Conservation (phyloP, 2,113 vertebrate species). For the Sceloporus tristichus region DNA sequence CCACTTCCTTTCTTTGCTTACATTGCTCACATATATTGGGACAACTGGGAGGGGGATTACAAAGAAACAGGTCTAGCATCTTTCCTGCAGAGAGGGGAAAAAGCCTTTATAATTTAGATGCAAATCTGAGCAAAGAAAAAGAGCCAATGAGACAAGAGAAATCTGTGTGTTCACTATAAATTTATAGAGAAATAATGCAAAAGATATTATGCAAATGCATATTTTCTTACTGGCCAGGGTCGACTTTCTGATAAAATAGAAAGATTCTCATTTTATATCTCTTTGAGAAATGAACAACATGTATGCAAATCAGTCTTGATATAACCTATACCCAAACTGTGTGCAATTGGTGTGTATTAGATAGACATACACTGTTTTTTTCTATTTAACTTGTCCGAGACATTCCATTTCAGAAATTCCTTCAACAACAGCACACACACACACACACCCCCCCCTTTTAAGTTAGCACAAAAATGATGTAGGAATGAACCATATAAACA, state of each 20-base stretch:
- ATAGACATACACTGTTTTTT: slow-evolving; percentile 5
- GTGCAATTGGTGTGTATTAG: not conserved
- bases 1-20: slow-evolving; percentile 13
- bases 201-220: not conserved
- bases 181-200: not conserved
- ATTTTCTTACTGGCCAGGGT: slow-evolving; percentile 1
- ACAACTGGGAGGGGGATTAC: too few species aligned
- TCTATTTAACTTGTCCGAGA: not conserved
- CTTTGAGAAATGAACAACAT: not conserved
- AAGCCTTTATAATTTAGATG: slow-evolving; percentile 23
- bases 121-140: slow-evolving; percentile 33
- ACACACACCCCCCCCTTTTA: too few species aligned
- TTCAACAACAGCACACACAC: not conserved
- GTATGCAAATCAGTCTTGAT: not conserved
- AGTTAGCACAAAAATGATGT: too few species aligned
- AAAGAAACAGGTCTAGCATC: not conserved
- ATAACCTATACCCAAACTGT: not conserved
- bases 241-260: accelerated
- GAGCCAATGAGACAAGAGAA: slow-evolving; percentile 16
- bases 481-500: too few species aligned
- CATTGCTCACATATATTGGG: not conserved
- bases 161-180: not conserved
- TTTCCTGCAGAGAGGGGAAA: slow-evolving; percentile 22
- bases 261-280: not conserved
- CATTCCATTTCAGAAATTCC: not conserved